A percentile compares a stretch with the other conserved stretches of the same genome.
phyloP scores from a whole-genome alignment of 2,888 invertebrate species.

The Leucoma salicis region DNA sequence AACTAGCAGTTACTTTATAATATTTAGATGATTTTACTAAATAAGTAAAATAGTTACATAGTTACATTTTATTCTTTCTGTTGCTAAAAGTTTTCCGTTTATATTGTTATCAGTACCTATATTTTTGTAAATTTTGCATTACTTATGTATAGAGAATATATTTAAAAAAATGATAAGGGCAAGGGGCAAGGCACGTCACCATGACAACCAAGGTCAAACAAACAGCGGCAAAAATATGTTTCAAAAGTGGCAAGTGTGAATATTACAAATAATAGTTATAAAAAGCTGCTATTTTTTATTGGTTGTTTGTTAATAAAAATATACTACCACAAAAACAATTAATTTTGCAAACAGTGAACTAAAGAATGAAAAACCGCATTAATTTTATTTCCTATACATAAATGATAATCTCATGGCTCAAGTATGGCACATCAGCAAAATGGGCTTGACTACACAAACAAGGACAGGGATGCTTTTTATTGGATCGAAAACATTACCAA shows the following conservation, averaged over 20 bases:
- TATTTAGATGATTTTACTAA: too few relatives aligned
- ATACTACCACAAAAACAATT: conserved; percentile 7
- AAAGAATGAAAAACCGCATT: conserved; percentile 17
- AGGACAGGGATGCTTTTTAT: conserved; percentile 56
- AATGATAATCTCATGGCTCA: conserved; percentile 57
- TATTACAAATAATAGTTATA: conserved; percentile 36
- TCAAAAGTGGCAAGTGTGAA: conserved; percentile 73
- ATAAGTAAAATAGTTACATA: too few relatives aligned
- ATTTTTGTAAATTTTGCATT: too few relatives aligned
- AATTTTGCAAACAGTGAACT: conserved; percentile 18
- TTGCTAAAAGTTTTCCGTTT: too few relatives aligned
- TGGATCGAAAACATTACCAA: conserved; percentile 76
- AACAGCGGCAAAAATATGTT: conserved; percentile 74
- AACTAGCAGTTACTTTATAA: too few relatives aligned
- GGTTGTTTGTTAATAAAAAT: conserved; percentile 5
- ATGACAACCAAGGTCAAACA: conserved; percentile 79
- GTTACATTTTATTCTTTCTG: too few relatives aligned
- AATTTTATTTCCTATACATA: conserved; percentile 20
- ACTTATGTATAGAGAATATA: too few relatives aligned
- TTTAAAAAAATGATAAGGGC: too few relatives aligned
- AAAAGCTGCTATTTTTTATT: conserved; percentile 19
- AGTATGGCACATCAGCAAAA: conserved; percentile 68
- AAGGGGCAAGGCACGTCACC: too few relatives aligned
- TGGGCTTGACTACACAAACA: conserved; percentile 54
- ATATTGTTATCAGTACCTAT: too few relatives aligned